A percentile compares a stretch with the other conserved stretches of the same genome.
Conservation (phyloP, 2,113 vertebrate species). For the Herpailurus yagouaroundi region DNA sequence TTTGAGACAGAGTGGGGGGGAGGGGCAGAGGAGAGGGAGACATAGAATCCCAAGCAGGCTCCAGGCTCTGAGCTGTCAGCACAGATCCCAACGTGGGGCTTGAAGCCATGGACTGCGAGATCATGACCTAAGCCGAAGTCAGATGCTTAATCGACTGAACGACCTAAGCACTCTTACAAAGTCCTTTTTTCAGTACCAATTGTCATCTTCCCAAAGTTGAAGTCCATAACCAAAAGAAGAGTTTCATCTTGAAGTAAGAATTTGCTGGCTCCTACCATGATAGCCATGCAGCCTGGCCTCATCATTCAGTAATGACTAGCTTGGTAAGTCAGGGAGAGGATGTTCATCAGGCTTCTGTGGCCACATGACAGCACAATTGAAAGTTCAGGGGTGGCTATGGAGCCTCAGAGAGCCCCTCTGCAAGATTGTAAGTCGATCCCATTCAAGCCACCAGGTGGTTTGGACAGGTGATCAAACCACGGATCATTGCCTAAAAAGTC, state of each 20-base stretch:
- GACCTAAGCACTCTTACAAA: no score
- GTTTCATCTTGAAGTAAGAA: not conserved
- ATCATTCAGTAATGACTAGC: not conserved
- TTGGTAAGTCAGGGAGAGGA: rapidly evolving
- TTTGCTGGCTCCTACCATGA: not conserved
- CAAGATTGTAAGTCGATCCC: not conserved
- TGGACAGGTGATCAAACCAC: slow-evolving; percentile 30
- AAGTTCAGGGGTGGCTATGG: not conserved
- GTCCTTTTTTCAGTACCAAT: not conserved
- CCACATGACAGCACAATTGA: rapidly evolving
- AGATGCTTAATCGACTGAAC: no score
- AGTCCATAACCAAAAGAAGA: not conserved
- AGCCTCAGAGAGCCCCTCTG: not conserved
- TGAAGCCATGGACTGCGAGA: no score
- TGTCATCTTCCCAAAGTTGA: not conserved
- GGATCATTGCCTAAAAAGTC: not conserved
- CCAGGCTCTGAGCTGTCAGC: no score
- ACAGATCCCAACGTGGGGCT: no score
- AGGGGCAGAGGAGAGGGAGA: no score
- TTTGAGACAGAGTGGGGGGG: no score
- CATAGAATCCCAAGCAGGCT: no score
- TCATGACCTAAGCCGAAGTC: no score
- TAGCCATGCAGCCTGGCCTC: rapidly evolving
- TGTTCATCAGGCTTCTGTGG: not conserved
- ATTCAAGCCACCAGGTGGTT: not conserved